Evolutionary conservation across 2,797 vertebrate genomes (phyloP).

Genomic region (Helarctos malayanus): DNA sequence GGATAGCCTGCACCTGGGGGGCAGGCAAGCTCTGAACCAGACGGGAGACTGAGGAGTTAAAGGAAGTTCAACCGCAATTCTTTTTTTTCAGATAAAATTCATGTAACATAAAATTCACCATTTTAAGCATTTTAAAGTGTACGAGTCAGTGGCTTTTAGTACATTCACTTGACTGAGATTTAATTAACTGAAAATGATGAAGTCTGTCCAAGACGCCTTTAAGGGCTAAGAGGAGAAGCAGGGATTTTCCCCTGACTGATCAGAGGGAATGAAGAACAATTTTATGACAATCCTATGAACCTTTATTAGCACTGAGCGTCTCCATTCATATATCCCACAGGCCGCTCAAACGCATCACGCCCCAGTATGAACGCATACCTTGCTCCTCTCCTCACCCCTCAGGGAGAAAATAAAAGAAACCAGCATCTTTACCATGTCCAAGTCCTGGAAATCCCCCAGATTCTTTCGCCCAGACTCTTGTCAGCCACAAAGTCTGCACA

Average conservation of each 20-base stretch:
- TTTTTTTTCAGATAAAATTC: neutral
- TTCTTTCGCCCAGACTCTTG: neutral
- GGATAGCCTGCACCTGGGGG: neutral
- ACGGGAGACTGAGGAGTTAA: neutral
- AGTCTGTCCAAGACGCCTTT: neutral
- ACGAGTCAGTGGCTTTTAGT: neutral
- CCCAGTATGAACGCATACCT: neutral
- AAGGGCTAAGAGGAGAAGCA: neutral
- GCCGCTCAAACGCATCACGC: neutral
- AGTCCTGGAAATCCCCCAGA: neutral
- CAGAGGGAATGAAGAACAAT: neutral
- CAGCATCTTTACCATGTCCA: neutral
- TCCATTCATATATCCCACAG: neutral
- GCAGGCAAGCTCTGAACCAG: neutral
- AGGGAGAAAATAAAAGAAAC: neutral
- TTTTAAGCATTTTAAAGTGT: neutral
- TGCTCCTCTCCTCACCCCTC: neutral
- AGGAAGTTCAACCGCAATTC: neutral
- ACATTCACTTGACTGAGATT: slow-evolving; percentile 2
- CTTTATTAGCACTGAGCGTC: neutral
- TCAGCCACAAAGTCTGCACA: neutral
- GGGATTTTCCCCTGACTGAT: neutral
- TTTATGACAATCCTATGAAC: neutral
- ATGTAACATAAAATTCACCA: neutral
- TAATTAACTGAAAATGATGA: slow-evolving; percentile 30